These are phyloP conservation scores for Athetis lepigone DNA, from an alignment of 2,888 invertebrate genomes.

Conservation along the genomic window DNA sequence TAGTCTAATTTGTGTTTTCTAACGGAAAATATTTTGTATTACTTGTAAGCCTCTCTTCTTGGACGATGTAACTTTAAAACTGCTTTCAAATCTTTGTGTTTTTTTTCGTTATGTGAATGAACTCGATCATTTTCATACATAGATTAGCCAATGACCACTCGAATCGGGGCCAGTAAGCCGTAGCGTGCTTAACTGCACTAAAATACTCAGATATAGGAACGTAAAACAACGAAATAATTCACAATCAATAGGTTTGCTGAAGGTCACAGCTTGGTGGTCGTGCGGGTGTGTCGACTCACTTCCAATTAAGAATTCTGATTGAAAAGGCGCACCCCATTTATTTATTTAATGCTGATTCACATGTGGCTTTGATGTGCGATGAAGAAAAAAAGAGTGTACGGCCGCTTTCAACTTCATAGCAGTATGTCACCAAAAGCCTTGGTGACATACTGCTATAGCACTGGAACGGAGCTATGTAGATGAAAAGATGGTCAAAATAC, in stretches of 20 bases:
- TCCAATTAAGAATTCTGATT: constrained; percentile 38
- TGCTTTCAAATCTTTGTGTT: not conserved
- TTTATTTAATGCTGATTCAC: constrained; percentile 9
- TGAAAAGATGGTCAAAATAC: too few species aligned
- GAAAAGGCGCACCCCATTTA: constrained; percentile 11
- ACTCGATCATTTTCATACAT: not conserved
- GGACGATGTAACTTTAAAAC: not conserved
- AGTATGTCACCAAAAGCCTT: too few species aligned
- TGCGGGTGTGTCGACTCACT: constrained; percentile 13
- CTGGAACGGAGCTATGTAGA: too few species aligned
- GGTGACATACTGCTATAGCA: too few species aligned
- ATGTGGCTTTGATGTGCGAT: not conserved
- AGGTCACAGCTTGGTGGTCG: constrained; percentile 25
- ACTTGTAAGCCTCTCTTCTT: too few species aligned
- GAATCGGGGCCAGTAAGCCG: not conserved
- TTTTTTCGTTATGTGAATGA: not conserved
- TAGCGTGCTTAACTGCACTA: constrained; percentile 33
- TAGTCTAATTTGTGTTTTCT: not conserved
- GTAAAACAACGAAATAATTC: constrained; percentile 42
- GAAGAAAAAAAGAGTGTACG: too few species aligned
- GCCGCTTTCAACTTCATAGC: too few species aligned
- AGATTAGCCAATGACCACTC: not conserved
- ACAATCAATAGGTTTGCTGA: constrained; percentile 34
- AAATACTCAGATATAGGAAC: constrained; percentile 23
- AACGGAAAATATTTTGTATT: not conserved